Conservation (phyloP, 2,797 vertebrate genomes). For the Percopsis omiscomaycus region DNA sequence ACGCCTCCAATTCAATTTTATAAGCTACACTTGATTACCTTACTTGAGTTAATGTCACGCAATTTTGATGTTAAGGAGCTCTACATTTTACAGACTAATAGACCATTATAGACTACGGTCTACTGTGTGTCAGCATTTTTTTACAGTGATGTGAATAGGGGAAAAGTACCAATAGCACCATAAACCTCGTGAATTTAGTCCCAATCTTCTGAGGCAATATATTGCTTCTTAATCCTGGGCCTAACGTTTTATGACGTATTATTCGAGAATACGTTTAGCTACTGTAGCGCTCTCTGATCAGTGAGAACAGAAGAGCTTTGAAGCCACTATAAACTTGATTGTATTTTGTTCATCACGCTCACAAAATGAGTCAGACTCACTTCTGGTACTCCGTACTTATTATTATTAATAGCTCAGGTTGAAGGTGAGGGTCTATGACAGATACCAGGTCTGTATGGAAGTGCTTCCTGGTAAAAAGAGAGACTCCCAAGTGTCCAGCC, state of each 20-base stretch:
- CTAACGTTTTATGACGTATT: too few relatives aligned
- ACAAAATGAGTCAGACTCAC: background rate
- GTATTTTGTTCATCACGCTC: slow-evolving; percentile 38
- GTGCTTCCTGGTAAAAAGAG: slow-evolving; percentile 45
- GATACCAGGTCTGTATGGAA: slow-evolving; percentile 18
- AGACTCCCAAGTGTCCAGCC: slow-evolving; percentile 58
- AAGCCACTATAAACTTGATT: slow-evolving; percentile 17
- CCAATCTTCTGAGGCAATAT: too few relatives aligned
- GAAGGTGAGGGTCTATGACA: slow-evolving; percentile 64
- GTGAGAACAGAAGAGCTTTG: slow-evolving; percentile 4
- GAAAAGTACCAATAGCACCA: too few relatives aligned
- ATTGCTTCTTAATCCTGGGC: too few relatives aligned
- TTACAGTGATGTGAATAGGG: too few relatives aligned
- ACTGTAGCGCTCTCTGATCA: background rate
- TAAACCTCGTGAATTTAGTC: too few relatives aligned
- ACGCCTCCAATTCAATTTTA: slow-evolving; percentile 77
- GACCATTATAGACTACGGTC: too few relatives aligned
- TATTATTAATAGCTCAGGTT: slow-evolving; percentile 64
- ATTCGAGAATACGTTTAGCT: too few relatives aligned
- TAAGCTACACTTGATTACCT: slow-evolving; percentile 58
- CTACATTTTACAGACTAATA: background rate
- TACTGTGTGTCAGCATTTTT: too few relatives aligned
- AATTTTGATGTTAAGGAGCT: background rate
- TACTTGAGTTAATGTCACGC: slow-evolving; percentile 44
- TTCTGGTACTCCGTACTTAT: slow-evolving; percentile 14